These are phyloP conservation scores for Myoxocephalus aenaeus DNA, from an alignment of 2,797 vertebrate species.

Conservation along the genomic window DNA sequence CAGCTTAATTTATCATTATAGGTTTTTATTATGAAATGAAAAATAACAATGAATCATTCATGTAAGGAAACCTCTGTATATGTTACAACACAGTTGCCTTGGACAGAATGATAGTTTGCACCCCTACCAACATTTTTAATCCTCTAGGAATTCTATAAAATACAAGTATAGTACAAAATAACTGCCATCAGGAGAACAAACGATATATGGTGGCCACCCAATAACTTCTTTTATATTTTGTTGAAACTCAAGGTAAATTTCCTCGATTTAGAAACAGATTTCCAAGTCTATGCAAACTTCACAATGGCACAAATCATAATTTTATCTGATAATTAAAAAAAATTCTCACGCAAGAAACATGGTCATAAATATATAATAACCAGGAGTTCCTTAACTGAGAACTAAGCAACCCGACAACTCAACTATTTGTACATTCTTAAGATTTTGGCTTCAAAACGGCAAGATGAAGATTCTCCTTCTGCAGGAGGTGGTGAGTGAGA, in stretches of 20 bases:
- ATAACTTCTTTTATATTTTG: constrained; percentile 25
- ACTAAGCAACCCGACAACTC: constrained; percentile 4
- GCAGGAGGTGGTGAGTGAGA: constrained; percentile 5
- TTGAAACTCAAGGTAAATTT: constrained; percentile 37
- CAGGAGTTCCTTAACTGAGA: constrained; percentile 6
- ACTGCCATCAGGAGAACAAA: constrained; percentile 49
- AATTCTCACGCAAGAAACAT: constrained; percentile 56
- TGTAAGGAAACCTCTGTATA: constrained; percentile 61
- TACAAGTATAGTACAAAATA: constrained; percentile 65
- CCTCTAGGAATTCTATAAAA: constrained; percentile 69
- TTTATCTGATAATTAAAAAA: constrained; percentile 34
- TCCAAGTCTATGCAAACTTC: constrained; percentile 43
- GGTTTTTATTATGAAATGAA: constrained; percentile 41
- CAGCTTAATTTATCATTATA: constrained; percentile 29
- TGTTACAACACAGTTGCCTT: constrained; percentile 63
- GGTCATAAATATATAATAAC: constrained; percentile 14
- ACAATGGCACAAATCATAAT: constrained; percentile 63
- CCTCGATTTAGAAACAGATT: constrained; percentile 9
- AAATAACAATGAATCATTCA: constrained; percentile 38
- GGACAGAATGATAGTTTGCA: constrained; percentile 49
- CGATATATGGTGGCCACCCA: constrained; percentile 42
- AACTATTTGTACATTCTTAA: constrained; percentile 46
- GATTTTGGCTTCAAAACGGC: constrained; percentile 43
- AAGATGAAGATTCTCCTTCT: constrained; percentile 34
- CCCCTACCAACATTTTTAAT: constrained; percentile 40